Percentiles rank a stretch among this genome's conserved stretches.
phyloP scores from a whole-genome alignment of 92 coral and sea anemone genomes.

The Paragorgia papillata region DNA sequence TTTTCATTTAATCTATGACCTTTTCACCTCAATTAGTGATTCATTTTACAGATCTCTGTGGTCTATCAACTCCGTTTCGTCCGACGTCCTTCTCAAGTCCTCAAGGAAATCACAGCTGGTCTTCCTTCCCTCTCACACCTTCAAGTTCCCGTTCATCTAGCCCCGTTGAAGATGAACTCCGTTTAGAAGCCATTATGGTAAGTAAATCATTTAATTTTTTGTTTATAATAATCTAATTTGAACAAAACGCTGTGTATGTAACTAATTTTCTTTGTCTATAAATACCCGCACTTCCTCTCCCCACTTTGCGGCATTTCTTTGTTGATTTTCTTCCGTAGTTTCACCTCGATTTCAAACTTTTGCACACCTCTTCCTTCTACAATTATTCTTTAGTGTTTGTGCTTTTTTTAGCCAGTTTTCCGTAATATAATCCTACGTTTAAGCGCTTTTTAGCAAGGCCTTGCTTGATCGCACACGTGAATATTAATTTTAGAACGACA shows the following conservation, averaged over 20 bases:
- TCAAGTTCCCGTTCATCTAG: slow-evolving; percentile 92
- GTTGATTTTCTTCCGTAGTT: neutral
- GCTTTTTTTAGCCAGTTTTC: no score
- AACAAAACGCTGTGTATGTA: neutral
- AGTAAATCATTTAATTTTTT: neutral
- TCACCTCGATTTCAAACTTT: no score
- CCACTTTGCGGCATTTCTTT: neutral
- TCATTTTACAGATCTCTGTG: slow-evolving; percentile 24
- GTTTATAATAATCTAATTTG: neutral
- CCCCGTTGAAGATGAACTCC: slow-evolving; percentile 62
- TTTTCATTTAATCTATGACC: slow-evolving; percentile 17
- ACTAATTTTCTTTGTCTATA: neutral
- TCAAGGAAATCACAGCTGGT: slow-evolving; percentile 28
- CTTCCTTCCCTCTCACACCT: slow-evolving; percentile 81
- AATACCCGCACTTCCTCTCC: neutral
- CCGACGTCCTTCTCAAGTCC: slow-evolving; percentile 33
- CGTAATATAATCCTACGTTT: no score
- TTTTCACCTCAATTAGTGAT: slow-evolving; percentile 24
- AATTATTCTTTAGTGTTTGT: no score
- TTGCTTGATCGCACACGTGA: no score
- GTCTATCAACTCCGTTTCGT: slow-evolving; percentile 21
- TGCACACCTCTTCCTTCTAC: no score
- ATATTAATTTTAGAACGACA: no score
- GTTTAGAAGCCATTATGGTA: slow-evolving; percentile 39
- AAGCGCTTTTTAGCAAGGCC: no score